These are phyloP conservation scores for Eclectus roratus DNA, from an alignment of 2,113 vertebrate species.

Conservation along the genomic window DNA sequence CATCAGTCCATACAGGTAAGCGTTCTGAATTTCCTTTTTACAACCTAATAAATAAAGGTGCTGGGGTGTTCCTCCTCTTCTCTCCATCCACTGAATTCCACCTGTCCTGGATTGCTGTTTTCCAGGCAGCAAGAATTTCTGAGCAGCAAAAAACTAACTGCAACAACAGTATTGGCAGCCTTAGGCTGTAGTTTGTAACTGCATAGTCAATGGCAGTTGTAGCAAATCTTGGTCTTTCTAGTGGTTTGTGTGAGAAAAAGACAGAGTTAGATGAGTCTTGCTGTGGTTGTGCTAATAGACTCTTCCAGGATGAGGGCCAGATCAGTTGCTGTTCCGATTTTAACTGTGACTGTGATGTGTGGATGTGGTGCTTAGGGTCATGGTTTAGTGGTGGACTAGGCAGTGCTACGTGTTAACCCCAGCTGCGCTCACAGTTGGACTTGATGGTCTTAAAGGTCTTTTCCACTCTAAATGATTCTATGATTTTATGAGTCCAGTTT, in stretches of 20 bases:
- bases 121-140: not conserved
- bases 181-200: not conserved
- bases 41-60: not conserved
- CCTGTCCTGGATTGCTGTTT: not conserved
- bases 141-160: not conserved
- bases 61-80: not conserved
- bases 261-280: not conserved
- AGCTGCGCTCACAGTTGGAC: not conserved
- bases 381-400: not conserved
- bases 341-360: not conserved
- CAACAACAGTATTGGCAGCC: not conserved
- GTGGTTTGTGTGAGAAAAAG: not conserved
- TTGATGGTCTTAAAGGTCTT: not conserved
- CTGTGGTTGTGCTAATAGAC: not conserved
- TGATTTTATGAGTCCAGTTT: not conserved
- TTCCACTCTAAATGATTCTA: not conserved
- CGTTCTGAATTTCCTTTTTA: not conserved
- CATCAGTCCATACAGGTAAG: constrained; percentile 91
- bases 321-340: not conserved
- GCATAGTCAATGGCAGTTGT: not conserved
- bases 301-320: not conserved
- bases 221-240: not conserved
- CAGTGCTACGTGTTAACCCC: not conserved
- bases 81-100: not conserved
- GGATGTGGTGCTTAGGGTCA: not conserved